These are phyloP conservation scores for Macropodus opercularis DNA, from an alignment of 2,797 vertebrate genomes.

Conservation along the genomic window DNA sequence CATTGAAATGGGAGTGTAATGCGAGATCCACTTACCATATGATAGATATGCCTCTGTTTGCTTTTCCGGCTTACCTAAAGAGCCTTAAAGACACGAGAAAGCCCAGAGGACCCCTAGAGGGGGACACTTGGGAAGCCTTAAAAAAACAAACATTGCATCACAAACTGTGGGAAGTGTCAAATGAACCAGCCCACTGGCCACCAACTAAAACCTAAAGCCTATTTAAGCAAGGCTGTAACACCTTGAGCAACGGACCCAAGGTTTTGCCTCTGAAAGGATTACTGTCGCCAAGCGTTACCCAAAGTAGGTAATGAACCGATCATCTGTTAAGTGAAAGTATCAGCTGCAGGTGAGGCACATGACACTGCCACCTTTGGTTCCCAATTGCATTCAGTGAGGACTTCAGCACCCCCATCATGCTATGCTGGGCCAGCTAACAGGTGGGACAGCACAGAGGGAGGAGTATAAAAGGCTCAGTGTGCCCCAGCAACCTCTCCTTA, in stretches of 20 bases:
- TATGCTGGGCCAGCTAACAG: neutral
- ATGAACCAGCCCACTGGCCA: conserved; percentile 56
- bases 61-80: conserved; percentile 78
- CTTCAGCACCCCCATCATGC: neutral
- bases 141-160: conserved; percentile 73
- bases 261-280: conserved; percentile 57
- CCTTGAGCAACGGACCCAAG: conserved; percentile 46
- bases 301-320: conserved; percentile 55
- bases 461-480: neutral
- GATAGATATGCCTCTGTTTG: conserved; percentile 89
- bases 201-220: conserved; percentile 56
- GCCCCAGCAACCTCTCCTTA: neutral
- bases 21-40: conserved; percentile 90
- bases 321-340: conserved; percentile 63
- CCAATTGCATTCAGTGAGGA: conserved; percentile 6
- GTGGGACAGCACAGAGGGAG: neutral
- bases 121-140: conserved; percentile 66
- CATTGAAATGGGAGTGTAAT: conserved; percentile 85
- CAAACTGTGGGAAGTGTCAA: conserved; percentile 65
- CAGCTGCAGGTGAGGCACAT: conserved; percentile 36
- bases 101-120: conserved; percentile 61
- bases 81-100: conserved; percentile 74
- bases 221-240: conserved; percentile 55
- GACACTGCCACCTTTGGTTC: conserved; percentile 32
- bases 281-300: conserved; percentile 20